A percentile compares a stretch with the other conserved stretches of the same genome.
These are phyloP conservation scores for Apis dorsata DNA, from an alignment of 1,140 invertebrate genomes.

Conservation along the genomic window DNA sequence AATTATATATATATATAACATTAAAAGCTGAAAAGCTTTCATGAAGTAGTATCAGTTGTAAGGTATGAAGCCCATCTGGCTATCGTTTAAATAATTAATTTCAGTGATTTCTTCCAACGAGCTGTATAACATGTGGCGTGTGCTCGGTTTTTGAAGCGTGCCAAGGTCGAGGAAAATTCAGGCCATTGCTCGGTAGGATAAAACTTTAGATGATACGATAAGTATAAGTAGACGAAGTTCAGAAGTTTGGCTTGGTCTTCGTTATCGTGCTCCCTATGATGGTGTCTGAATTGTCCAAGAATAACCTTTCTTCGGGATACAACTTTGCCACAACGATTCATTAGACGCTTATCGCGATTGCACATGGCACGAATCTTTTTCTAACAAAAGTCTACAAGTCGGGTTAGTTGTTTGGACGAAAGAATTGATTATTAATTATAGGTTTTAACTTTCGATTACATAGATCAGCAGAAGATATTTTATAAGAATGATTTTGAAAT, in stretches of 20 bases:
- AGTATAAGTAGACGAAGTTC: background rate
- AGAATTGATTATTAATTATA: background rate
- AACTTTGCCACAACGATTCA: slow-evolving; percentile 22
- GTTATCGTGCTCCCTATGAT: slow-evolving; percentile 30
- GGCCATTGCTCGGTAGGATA: slow-evolving; percentile 41
- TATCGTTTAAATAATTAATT: slow-evolving; percentile 43
- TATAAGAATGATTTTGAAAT: background rate
- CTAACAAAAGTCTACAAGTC: no score
- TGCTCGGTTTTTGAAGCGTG: slow-evolving; percentile 39
- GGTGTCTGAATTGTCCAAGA: slow-evolving; percentile 11
- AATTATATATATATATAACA: background rate
- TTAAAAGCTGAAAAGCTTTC: background rate
- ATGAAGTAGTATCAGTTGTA: background rate
- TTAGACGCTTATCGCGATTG: slow-evolving; percentile 32
- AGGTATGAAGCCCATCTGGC: background rate
- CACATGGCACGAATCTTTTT: slow-evolving; percentile 10
- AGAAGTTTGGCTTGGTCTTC: slow-evolving; percentile 35
- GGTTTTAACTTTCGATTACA: background rate
- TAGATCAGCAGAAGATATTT: background rate
- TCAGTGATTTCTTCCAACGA: slow-evolving; percentile 12
- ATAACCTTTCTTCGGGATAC: slow-evolving; percentile 15
- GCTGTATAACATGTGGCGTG: background rate
- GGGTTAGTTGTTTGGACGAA: background rate
- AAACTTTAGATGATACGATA: slow-evolving; percentile 28
- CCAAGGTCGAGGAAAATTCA: slow-evolving; percentile 44